Evolutionary conservation across 2,797 vertebrate species (phyloP).

Genomic region (Acrocephalus scirpaceus): DNA sequence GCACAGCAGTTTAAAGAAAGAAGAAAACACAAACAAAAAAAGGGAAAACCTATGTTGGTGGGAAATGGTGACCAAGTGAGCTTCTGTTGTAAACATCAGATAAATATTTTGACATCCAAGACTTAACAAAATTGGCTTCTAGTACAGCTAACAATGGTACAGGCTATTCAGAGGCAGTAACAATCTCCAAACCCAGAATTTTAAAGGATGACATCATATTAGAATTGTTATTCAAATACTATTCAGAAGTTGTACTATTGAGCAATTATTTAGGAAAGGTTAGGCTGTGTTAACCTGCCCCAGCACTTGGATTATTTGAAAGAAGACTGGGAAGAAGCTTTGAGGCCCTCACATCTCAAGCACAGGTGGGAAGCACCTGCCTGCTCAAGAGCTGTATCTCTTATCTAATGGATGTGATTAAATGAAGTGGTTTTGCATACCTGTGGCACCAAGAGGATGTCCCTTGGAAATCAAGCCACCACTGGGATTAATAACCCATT

Average conservation of each 20-base stretch:
- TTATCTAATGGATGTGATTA: neutral
- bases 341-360: neutral
- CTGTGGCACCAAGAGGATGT: conserved; percentile 96
- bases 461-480: conserved; percentile 97
- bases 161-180: neutral
- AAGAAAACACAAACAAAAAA: neutral
- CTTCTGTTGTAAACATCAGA: neutral
- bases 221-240: neutral
- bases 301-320: neutral
- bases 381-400: neutral
- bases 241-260: neutral
- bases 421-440: conserved; percentile 65
- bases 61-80: neutral
- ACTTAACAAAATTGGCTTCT: neutral
- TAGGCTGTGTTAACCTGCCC: neutral
- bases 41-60: neutral
- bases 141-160: neutral
- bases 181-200: neutral
- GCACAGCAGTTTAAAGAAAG: neutral
- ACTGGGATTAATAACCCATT: conserved; percentile 96
- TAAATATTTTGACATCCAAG: conserved; percentile 1
- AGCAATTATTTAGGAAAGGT: neutral
- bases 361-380: neutral
- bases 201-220: neutral
- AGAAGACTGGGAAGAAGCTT: neutral